Evolutionary conservation across 2,888 invertebrate species (phyloP).

Genomic region (Agrypnus murinus): DNA sequence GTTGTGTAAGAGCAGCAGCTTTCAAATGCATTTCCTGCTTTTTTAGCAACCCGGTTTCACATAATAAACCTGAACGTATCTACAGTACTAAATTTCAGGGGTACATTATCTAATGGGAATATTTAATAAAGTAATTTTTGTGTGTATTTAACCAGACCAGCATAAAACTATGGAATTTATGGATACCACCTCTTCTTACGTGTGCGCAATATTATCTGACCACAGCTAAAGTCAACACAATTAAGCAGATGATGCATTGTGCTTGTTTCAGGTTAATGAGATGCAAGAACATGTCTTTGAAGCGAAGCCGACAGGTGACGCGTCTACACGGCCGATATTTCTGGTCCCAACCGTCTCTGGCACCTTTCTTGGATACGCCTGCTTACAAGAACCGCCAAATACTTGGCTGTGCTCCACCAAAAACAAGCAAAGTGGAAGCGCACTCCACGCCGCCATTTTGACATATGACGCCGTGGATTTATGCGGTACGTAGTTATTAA

Average conservation of each 20-base stretch:
- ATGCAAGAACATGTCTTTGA: conserved; percentile 63
- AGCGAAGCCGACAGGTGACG: conserved; percentile 63
- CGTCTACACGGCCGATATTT: conserved; percentile 62
- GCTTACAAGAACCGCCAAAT: conserved; percentile 54
- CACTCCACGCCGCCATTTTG: conserved; percentile 63
- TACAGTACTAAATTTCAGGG: background rate
- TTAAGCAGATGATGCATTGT: conserved; percentile 60
- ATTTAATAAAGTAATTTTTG: conserved; percentile 24
- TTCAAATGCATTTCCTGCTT: too few relatives aligned
- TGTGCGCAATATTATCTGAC: conserved; percentile 46
- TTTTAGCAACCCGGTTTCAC: too few relatives aligned
- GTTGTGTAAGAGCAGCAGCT: too few relatives aligned
- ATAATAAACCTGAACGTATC: too few relatives aligned
- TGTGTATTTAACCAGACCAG: conserved; percentile 6
- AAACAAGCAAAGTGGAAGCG: conserved; percentile 61
- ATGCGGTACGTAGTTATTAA: conserved; percentile 66
- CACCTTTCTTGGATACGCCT: conserved; percentile 61
- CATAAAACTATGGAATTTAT: conserved; percentile 32
- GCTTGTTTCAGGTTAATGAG: conserved; percentile 63
- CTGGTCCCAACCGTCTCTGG: conserved; percentile 59
- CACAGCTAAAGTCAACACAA: conserved; percentile 51
- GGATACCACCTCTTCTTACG: conserved; percentile 36
- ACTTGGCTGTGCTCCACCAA: conserved; percentile 66
- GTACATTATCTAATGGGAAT: conserved; percentile 3
- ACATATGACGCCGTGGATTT: conserved; percentile 64